Base-by-base conservation (phyloP, 2,113 vertebrate genomes). In the Accipiter virgatus region DNA sequence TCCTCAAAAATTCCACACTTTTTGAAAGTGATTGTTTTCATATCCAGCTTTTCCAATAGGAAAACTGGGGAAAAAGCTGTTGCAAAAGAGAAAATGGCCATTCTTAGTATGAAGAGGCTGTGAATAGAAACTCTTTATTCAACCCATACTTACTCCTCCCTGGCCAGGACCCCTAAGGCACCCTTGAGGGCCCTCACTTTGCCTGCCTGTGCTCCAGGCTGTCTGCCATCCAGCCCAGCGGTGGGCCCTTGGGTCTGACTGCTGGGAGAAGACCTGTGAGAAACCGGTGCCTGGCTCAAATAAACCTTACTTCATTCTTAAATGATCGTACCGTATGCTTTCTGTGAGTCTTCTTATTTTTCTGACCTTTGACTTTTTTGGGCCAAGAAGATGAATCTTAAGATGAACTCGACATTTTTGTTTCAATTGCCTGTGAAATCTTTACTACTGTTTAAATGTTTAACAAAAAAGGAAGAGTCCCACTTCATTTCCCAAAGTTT, bases 171-270 rank as follows among this genome's bases (percentile, higher is more conserved):
- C 42, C 25, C 23, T 11, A 68, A 74, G 31, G 27, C 8, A 31
- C 26, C 18, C 17, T 13, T 27, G n/a, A 62, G 13, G 10, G 7
- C 10, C 12, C 4, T 66, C 2, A 0, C 1, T 67, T 45, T 74
- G 17, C 15, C 11, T 1, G 4, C 18, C 17, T 4, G 3, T 66
- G 23, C 27, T 53, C 18, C 23, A 56, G 45, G 29, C 8, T 23
- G 56, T 8, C 34, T 66, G 55, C 45, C 36, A 25, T 53, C 18
- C 38, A 58, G 23, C 8, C 42, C 52, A 58, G 14, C 3, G 48
- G 55, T 36, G 19, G 12, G 13, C 2, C 29, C 11, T 65, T 31
- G 23, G 7, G 29, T 34, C 7, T 65, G 27, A 48, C 8, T 63
- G 31, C 26, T 75, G 26, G 21, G 53, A 62, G 38, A 75, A 67